Evolutionary conservation across 2,797 vertebrate genomes (phyloP), one percentile per base, ranked within the genome.

Genomic region (Margarornis squamiger): DNA sequence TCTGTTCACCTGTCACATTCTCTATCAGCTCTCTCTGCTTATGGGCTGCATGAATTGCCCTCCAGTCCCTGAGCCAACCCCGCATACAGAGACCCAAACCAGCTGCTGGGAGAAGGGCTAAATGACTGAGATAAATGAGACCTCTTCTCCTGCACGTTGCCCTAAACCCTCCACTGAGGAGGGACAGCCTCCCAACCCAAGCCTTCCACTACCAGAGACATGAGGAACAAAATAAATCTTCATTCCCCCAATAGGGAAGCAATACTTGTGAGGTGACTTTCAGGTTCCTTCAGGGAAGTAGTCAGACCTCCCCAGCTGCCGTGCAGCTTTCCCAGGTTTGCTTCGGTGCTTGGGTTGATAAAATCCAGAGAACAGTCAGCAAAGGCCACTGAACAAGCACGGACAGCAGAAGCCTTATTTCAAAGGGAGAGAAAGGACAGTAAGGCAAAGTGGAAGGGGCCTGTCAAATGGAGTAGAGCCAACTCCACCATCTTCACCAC

Each of bases 11-110:
- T 76, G 38, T 51, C 34, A 61, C 27, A 41, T 59, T 52, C 29
- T 89, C 38, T 85, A 23, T 14, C 34, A 76, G 13, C 3, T 51
- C 22, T 26, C 32, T 41, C 52, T 82, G 23, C 73, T 83, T 39
- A 24, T 39, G 38, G 43, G 27, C 22, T 27, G 24, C 20, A 29
- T 14, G 15, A 85, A 52, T 63, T 82, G 13, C 18, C 18, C 48
- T 46, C 26, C 24, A 10, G 10, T 49, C 30, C 22, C 51, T 48
- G 36, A 81, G 30, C 26, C 27, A 81, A 51, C 30, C 32, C 30
- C 20, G 21, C 0, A 0, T 36, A 41, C 0, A 1, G 55, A 90
- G 29, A 57, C 23, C 27, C 66, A 46, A 8, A 62, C 3, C 15
- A 48, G 36, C 8, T 1, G 2, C 45, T 70, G 62, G 16, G 23